phyloP scores from a whole-genome alignment of 2,888 invertebrate genomes.

The Drosophila antonietae region DNA sequence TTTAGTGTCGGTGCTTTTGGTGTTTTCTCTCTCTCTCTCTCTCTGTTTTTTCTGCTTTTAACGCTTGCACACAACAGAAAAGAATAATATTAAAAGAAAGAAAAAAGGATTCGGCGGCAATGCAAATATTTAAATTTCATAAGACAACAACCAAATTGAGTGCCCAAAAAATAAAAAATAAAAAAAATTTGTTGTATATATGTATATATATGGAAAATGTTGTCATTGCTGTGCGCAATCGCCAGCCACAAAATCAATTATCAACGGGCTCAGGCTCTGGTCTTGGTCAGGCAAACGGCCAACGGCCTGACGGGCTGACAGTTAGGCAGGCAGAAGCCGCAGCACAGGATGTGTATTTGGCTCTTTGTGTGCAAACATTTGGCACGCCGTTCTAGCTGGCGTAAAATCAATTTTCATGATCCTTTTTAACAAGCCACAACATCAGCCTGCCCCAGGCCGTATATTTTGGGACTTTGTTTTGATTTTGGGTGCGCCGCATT shows the following conservation, averaged over 20 bases:
- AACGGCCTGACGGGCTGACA: slow-evolving; percentile 18
- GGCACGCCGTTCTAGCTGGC: slow-evolving; percentile 61
- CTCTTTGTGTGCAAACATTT: slow-evolving; percentile 71
- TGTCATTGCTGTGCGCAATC: slow-evolving; percentile 55
- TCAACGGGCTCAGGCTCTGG: slow-evolving; percentile 70
- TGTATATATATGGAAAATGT: slow-evolving; percentile 13
- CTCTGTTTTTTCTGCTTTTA: slow-evolving; percentile 48
- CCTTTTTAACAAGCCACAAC: slow-evolving; percentile 72
- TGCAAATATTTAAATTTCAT: slow-evolving; percentile 68
- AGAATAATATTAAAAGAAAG: slow-evolving; percentile 44
- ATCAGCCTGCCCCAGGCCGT: slow-evolving; percentile 53
- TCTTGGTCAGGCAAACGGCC: slow-evolving; percentile 8
- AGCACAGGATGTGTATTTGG: slow-evolving; percentile 52
- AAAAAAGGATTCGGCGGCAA: slow-evolving; percentile 69
- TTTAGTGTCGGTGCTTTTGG: slow-evolving; percentile 55
- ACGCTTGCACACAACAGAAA: slow-evolving; percentile 47
- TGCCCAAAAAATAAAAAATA: slow-evolving; percentile 19
- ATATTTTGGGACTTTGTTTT: slow-evolving; percentile 62
- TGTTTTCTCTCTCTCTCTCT: slow-evolving; percentile 3
- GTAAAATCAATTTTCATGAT: slow-evolving; percentile 77
- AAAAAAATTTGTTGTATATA: not conserved
- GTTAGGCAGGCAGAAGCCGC: slow-evolving; percentile 34
- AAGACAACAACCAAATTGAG: slow-evolving; percentile 43
- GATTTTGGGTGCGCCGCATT: slow-evolving; percentile 58
- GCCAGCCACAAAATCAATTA: slow-evolving; percentile 82